Evolutionary conservation across 2,888 invertebrate genomes (phyloP), one percentile per base, ranked within the genome.

Genomic region (Anodontia alba): DNA sequence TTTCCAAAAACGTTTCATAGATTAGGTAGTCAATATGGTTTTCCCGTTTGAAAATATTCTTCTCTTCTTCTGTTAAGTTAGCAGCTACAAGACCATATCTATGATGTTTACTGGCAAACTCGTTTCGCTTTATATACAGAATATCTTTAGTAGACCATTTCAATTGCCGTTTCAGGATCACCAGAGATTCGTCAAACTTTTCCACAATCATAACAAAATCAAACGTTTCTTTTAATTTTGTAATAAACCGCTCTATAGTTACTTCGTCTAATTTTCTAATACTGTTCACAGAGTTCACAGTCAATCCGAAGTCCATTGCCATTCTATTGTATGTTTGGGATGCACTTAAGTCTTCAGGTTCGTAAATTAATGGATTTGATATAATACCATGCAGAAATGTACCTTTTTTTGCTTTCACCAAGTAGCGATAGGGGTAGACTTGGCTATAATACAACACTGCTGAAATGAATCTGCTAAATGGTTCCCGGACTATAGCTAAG

Each of bases 101-200:
- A 8, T 17, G 10, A 20, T 12, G 20, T 17, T 62, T 76, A 10
- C 8, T 1, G 17, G 12, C 33, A 42, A 29, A 33, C 17, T 33
- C 62, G 31, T 76, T 76, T 33, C 54, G 42, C 29, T 54, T 54
- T n/a, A 42, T 38, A 26, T 76, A 76, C 10, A 76, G 29, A 10
- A 76, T 57, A 42, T 76, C 76, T n/a, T 76, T 76, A 7, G 62
- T 57, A 15, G 70, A 26, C 76, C 76, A 76, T 1, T 62, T 42
- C 15, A 76, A 43, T 1, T 42, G n/a, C 15, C 71, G 29, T 29
- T 66, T 70, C 42, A 76, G 20, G 33, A 76, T 26, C 17, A 76
- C 62, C n/a, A 76, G 36, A 10, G 76, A 76, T 43, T 76, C 76
- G 62, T 76, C 70, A 15, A 71, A 57, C 33, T 20, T 38, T 33